These are phyloP conservation scores for Druceiella hillmani DNA, from an alignment of 2,888 invertebrate species.

Conservation along the genomic window DNA sequence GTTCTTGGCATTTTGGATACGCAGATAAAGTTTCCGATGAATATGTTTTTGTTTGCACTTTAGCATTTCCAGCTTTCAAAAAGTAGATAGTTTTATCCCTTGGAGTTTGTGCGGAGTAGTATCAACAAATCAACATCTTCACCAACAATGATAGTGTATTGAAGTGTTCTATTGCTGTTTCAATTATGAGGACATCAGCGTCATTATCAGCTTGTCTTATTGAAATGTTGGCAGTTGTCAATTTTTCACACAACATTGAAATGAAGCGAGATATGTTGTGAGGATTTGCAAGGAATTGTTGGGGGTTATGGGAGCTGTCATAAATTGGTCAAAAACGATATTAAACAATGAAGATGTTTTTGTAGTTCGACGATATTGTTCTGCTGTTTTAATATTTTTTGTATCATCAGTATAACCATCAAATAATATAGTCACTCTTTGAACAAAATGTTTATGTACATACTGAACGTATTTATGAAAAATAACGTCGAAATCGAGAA, in stretches of 20 bases:
- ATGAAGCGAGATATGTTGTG: conserved; percentile 30
- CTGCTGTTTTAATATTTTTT: conserved; percentile 26
- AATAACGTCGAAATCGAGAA: too few relatives aligned
- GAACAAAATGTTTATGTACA: conserved; percentile 24
- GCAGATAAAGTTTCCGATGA: conserved; percentile 22
- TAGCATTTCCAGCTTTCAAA: conserved; percentile 24
- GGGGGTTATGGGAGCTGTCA: conserved; percentile 25
- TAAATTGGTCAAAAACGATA: conserved; percentile 26
- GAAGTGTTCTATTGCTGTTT: conserved; percentile 23
- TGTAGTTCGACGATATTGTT: conserved; percentile 22
- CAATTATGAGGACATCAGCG: conserved; percentile 26
- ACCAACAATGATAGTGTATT: too few relatives aligned
- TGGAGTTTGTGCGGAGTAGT: conserved; percentile 22
- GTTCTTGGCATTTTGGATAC: conserved; percentile 22
- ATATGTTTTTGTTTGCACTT: conserved; percentile 21
- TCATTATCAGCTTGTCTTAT: conserved; percentile 27
- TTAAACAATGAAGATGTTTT: conserved; percentile 26
- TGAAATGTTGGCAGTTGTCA: conserved; percentile 26
- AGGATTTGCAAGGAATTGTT: conserved; percentile 27
- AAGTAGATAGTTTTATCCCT: conserved; percentile 23
- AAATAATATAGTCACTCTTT: conserved; percentile 27
- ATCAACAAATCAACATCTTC: conserved; percentile 12
- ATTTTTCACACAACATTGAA: conserved; percentile 24
- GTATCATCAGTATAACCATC: conserved; percentile 26
- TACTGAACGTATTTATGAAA: conserved; percentile 25